Evolutionary conservation across 2,888 invertebrate species (phyloP).

Genomic region (Lasioglossum malachurum): DNA sequence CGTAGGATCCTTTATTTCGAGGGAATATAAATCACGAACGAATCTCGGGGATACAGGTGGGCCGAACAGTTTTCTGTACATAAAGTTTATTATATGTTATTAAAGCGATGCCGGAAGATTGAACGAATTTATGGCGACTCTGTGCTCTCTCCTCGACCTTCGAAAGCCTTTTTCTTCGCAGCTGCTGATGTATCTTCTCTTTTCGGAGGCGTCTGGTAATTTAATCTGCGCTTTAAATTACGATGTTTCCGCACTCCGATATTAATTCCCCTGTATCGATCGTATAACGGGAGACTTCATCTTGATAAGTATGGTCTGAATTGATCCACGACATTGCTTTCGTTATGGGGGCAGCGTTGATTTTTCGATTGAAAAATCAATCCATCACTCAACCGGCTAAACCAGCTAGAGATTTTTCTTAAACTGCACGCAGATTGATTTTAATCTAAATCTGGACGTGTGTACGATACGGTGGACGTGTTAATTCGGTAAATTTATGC

Average conservation of each 20-base stretch:
- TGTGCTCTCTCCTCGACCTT: conserved; percentile 36
- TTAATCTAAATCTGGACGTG: background rate
- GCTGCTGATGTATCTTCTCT: conserved; percentile 31
- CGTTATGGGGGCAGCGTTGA: conserved; percentile 17
- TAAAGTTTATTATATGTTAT: conserved; percentile 15
- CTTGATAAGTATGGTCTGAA: conserved; percentile 27
- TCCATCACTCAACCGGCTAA: background rate
- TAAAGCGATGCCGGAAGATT: conserved; percentile 20
- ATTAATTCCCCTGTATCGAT: conserved; percentile 32
- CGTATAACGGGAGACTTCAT: conserved; percentile 23
- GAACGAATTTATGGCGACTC: conserved; percentile 28
- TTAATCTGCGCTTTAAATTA: conserved; percentile 53
- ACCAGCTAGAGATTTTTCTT: background rate
- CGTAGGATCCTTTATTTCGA: background rate
- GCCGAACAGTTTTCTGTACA: background rate
- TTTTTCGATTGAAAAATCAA: conserved; percentile 2
- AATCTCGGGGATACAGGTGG: background rate
- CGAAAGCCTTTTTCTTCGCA: conserved; percentile 24
- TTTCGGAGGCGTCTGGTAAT: conserved; percentile 38
- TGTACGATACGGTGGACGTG: background rate
- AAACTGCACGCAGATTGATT: background rate
- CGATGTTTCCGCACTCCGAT: conserved; percentile 31
- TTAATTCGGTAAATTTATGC: background rate
- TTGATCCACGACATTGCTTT: background rate
- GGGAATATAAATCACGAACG: conserved; percentile 12